Conservation (phyloP, 2,113 vertebrate genomes). For the Xenopus laevis region DNA sequence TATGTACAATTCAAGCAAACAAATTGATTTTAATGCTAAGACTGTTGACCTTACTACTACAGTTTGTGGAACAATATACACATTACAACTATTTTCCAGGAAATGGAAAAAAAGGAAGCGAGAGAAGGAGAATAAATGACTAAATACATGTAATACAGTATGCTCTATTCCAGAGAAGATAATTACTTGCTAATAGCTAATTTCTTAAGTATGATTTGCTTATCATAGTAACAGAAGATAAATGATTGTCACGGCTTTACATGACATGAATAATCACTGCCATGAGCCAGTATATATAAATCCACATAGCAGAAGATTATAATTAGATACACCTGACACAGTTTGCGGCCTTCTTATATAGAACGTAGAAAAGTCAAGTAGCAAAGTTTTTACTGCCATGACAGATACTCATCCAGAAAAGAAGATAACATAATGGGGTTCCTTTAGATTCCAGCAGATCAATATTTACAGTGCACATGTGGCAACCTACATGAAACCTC, state of each 20-base stretch:
- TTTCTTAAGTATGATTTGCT: slow-evolving; percentile 46
- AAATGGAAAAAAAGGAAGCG: background rate
- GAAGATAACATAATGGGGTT: no score
- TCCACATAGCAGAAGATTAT: slow-evolving; percentile 38
- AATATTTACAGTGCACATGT: no score
- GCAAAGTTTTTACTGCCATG: slow-evolving; percentile 6
- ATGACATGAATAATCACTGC: slow-evolving; percentile 43
- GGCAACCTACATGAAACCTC: no score
- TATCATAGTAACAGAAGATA: slow-evolving; percentile 39
- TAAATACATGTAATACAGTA: slow-evolving; percentile 17
- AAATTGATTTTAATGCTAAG: slow-evolving; percentile 66
- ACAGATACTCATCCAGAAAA: no score
- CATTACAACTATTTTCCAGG: slow-evolving; percentile 17
- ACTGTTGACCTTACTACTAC: slow-evolving; percentile 53
- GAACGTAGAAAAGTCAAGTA: slow-evolving; percentile 12
- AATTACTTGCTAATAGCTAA: slow-evolving; percentile 44
- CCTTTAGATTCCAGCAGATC: no score
- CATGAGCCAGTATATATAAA: slow-evolving; percentile 37
- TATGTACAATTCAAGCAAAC: slow-evolving; percentile 84
- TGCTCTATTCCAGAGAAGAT: slow-evolving; percentile 31
- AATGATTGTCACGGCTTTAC: slow-evolving; percentile 41
- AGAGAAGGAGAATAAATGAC: background rate
- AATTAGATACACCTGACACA: slow-evolving; percentile 44
- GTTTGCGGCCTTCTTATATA: slow-evolving; percentile 27
- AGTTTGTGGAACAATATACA: slow-evolving; percentile 54